Evolutionary conservation across 2,888 invertebrate genomes (phyloP).

Genomic region (Congeria kusceri): DNA sequence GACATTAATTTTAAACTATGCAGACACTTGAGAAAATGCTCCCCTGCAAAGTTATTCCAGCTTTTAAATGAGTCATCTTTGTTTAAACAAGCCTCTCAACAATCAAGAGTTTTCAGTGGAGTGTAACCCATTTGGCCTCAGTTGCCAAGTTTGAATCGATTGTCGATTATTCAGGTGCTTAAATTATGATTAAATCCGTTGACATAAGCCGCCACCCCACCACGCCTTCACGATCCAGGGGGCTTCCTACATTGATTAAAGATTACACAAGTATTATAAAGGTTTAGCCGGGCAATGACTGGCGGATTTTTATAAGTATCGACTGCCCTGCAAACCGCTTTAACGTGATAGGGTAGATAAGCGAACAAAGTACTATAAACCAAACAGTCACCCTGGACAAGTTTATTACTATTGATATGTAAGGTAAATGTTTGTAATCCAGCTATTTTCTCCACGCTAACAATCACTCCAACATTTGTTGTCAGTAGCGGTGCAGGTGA

Average conservation of each 20-base stretch:
- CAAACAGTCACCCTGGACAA: too few relatives aligned
- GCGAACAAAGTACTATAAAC: too few relatives aligned
- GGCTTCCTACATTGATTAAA: constrained; percentile 55
- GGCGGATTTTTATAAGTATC: constrained; percentile 43
- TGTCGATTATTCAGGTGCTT: constrained; percentile 22
- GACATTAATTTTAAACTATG: too few relatives aligned
- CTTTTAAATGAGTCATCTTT: constrained; percentile 7
- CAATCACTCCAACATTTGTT: too few relatives aligned
- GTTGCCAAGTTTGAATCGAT: constrained; percentile 42
- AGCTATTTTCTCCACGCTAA: too few relatives aligned
- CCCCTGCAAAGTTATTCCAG: constrained; percentile 2
- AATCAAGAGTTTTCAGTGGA: background rate
- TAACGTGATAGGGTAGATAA: background rate
- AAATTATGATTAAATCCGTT: constrained; percentile 18
- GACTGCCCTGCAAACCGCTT: constrained; percentile 23
- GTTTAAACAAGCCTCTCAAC: constrained; percentile 5
- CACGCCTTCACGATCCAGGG: constrained; percentile 50
- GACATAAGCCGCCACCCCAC: constrained; percentile 28
- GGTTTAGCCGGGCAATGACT: constrained; percentile 50
- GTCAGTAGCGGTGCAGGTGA: too few relatives aligned
- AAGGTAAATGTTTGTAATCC: too few relatives aligned
- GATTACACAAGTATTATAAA: constrained; percentile 52
- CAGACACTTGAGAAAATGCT: constrained; percentile 2
- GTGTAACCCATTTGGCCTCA: constrained; percentile 19
- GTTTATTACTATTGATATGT: too few relatives aligned